These are phyloP conservation scores for Odontothrips loti DNA, from an alignment of 2,888 invertebrate species.

Conservation along the genomic window DNA sequence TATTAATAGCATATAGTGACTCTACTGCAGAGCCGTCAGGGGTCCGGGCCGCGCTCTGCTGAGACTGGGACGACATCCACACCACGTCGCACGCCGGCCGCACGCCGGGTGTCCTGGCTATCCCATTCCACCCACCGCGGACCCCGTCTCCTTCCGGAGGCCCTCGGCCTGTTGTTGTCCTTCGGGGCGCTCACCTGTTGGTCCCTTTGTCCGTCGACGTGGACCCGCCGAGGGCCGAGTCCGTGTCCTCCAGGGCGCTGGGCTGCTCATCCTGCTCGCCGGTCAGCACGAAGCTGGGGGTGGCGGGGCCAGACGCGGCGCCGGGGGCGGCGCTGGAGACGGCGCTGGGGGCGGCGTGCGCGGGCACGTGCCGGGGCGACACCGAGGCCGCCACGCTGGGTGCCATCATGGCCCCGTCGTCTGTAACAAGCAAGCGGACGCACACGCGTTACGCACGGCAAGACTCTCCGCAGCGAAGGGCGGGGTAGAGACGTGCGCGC, in stretches of 20 bases:
- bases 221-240: slow-evolving; percentile 8
- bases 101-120: neutral
- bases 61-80: slow-evolving; percentile 41
- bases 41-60: too few relatives aligned
- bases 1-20: too few relatives aligned
- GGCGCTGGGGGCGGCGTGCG: neutral
- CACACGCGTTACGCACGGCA: neutral
- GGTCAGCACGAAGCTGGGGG: slow-evolving; percentile 12
- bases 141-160: too few relatives aligned
- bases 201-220: slow-evolving; percentile 12
- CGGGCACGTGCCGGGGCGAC: neutral
- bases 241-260: neutral
- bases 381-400: slow-evolving; percentile 17
- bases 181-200: neutral
- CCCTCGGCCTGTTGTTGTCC: neutral
- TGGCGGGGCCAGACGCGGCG: neutral
- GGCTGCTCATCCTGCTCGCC: neutral
- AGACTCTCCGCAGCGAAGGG: neutral
- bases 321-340: neutral
- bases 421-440: neutral
- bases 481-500: neutral
- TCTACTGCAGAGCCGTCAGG: too few relatives aligned
- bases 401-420: slow-evolving; percentile 11
- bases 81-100: slow-evolving; percentile 52
- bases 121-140: too few relatives aligned